Evolutionary conservation across 1,140 invertebrate species (phyloP).

Genomic region (Papilio helenus): DNA sequence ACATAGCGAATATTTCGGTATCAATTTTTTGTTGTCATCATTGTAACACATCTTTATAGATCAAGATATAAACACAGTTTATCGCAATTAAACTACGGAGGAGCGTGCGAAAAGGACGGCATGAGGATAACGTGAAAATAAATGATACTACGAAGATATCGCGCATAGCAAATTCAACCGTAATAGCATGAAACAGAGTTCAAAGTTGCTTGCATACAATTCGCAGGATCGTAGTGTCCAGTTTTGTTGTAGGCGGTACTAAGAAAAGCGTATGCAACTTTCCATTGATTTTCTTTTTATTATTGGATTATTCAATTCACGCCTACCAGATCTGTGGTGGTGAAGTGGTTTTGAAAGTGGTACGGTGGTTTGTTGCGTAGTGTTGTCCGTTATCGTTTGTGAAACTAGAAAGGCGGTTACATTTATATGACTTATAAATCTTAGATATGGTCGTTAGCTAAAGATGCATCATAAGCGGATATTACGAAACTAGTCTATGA

Average conservation of each 20-base stretch:
- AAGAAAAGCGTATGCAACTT: slow-evolving; percentile 31
- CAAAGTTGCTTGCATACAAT: neutral
- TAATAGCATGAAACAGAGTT: neutral
- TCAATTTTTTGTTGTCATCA: neutral
- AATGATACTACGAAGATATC: slow-evolving; percentile 55
- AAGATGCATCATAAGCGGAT: neutral
- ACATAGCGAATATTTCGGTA: too few relatives aligned
- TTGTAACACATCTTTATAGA: slow-evolving; percentile 42
- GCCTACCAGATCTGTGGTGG: neutral
- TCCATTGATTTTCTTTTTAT: slow-evolving; percentile 31
- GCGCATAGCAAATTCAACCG: slow-evolving; percentile 39
- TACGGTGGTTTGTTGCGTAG: neutral
- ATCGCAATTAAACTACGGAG: slow-evolving; percentile 47
- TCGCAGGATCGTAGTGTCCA: slow-evolving; percentile 11
- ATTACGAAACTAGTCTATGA: neutral
- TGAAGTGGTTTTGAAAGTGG: slow-evolving; percentile 7
- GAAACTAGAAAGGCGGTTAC: slow-evolving; percentile 13
- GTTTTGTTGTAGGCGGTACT: slow-evolving; percentile 34
- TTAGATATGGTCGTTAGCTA: neutral
- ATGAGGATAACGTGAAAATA: slow-evolving; percentile 74
- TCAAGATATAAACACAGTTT: slow-evolving; percentile 53
- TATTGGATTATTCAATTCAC: slow-evolving; percentile 26
- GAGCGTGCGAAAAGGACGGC: slow-evolving; percentile 58
- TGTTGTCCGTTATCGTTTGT: neutral
- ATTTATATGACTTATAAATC: neutral